These are phyloP conservation scores for Sinhomidia bicolor DNA, from an alignment of 2,888 invertebrate genomes.

Conservation along the genomic window DNA sequence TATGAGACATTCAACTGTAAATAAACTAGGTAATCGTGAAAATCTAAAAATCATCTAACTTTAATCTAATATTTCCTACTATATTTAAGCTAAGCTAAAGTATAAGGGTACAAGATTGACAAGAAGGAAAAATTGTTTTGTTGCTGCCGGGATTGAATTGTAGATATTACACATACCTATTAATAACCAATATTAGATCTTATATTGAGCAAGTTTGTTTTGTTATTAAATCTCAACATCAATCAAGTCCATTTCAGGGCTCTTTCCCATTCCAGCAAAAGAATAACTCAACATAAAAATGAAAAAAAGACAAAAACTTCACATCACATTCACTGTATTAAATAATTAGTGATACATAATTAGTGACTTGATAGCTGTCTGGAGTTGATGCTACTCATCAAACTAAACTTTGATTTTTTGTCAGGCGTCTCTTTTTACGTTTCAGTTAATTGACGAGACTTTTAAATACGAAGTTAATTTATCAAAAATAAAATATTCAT, in stretches of 20 bases:
- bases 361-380: background rate
- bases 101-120: background rate
- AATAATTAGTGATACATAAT: background rate
- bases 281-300: background rate
- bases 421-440: no score
- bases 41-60: no score
- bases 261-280: background rate
- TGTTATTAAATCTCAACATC: background rate
- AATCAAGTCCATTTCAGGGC: background rate
- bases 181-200: conserved; percentile 27
- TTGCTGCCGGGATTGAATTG: background rate
- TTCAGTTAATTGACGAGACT: background rate
- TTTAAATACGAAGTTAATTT: background rate
- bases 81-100: background rate
- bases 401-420: no score
- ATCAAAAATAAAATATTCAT: conserved; percentile 43
- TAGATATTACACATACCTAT: background rate
- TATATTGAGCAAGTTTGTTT: conserved; percentile 28
- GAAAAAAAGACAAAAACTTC: background rate
- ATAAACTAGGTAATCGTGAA: no score
- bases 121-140: background rate
- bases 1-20: no score
- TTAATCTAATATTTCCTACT: no score
- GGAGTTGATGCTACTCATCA: background rate
- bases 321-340: background rate